Evolutionary conservation across 2,113 vertebrate species (phyloP), one percentile per base, ranked within the genome.

Genomic region (Clarias batrachus): DNA sequence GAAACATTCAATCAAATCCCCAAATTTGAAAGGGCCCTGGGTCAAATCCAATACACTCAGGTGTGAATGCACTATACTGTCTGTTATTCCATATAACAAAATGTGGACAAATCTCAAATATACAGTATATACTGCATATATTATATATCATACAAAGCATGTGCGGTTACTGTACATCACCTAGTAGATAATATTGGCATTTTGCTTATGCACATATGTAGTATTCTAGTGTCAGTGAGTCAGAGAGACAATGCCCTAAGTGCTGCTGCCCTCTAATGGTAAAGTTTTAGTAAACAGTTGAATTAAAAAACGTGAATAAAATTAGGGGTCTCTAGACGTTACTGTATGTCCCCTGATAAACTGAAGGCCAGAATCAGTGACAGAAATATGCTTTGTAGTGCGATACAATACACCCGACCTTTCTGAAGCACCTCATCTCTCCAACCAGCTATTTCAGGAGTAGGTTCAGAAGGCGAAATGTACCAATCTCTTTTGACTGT

Each of bases 231-330:
- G 9, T 11, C 11, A 23, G 17, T 37, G 57, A 14, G 27, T 21
- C 59, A 63, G 33, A 21, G 59, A n/a, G 59, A 33, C 23, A 65
- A 48, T 48, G 11, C 59, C 66, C 73, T 77, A 71, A 16, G 77
- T 13, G 9, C 33, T 85, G 59, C 83, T 85, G 83, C 83, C 83
- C 71, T 77, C 83, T 52, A 52, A 52, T 54, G 83, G 83, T 65
- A 25, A 77, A 0, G 4, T 27, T 65, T 60, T 57, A 57, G 10
- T 21, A 73, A 71, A 71, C 25, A 66, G 17, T 70, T 30, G 57
- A 81, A 30, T 19, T 78, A 37, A 71, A 73, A 13, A 8, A n/a
- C 0, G 13, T 23, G 9, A 48, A 41, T 48, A 74, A 6, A 25
- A 74, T 74, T 48, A 74, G 71, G 41, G 4, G 7, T 54, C 23